Evolutionary conservation across 2,113 vertebrate genomes (phyloP).

Genomic region (Cathartes aura): DNA sequence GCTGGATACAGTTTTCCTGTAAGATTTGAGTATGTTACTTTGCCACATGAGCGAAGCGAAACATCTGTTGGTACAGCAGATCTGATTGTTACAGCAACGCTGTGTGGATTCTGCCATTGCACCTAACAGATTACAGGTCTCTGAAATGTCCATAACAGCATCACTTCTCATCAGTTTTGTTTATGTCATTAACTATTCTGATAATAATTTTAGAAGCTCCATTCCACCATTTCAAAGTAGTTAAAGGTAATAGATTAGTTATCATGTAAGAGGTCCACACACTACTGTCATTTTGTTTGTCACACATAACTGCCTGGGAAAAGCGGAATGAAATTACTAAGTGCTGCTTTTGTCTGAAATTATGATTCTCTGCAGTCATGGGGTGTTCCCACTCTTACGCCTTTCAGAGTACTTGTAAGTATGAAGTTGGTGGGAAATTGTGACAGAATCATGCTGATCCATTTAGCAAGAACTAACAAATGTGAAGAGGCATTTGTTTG

Average conservation of each 20-base stretch:
- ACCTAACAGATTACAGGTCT: not conserved
- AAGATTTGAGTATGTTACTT: not conserved
- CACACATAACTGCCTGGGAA: not conserved
- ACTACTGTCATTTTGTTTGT: not conserved
- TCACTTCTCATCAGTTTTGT: not conserved
- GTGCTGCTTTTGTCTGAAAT: not conserved
- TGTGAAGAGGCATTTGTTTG: not conserved
- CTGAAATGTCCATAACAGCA: not conserved
- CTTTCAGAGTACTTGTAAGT: not conserved
- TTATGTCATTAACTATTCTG: not conserved
- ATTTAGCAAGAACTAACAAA: not conserved
- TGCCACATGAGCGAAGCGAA: not conserved
- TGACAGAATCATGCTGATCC: not conserved
- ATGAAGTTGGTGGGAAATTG: not conserved
- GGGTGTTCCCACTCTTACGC: not conserved
- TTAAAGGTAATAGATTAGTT: not conserved
- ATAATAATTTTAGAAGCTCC: not conserved
- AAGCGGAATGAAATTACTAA: not conserved
- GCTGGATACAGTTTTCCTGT: not conserved
- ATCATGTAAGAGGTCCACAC: not conserved
- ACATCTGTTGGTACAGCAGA: not conserved
- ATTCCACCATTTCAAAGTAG: not conserved
- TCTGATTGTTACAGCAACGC: not conserved
- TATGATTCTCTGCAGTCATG: not conserved
- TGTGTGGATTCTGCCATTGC: not conserved